phyloP scores from a whole-genome alignment of 2,113 vertebrate genomes.

The Aplodontia rufa region DNA sequence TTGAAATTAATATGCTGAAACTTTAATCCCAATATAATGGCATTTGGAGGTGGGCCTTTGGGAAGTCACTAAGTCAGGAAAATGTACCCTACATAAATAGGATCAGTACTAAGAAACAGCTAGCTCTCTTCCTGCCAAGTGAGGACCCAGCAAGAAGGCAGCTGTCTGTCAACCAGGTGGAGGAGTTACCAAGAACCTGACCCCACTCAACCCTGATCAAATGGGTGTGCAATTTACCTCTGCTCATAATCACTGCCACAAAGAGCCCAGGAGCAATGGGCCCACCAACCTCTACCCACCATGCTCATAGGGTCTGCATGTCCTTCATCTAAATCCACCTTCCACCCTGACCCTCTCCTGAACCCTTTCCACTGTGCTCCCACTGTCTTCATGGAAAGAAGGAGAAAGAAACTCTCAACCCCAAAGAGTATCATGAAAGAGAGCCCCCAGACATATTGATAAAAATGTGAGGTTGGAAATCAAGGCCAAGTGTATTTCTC shows the following conservation, averaged over 20 bases:
- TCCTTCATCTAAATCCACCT: no score
- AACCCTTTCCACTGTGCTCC: no score
- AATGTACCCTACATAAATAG: no score
- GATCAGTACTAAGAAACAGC: no score
- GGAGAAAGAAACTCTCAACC: neutral
- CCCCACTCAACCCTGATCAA: neutral
- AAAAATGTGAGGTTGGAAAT: neutral
- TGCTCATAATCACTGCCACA: no score
- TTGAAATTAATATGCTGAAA: neutral
- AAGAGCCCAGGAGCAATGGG: no score
- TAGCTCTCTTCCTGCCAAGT: neutral
- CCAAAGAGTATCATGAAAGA: neutral
- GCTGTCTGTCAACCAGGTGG: neutral
- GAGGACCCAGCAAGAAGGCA: neutral
- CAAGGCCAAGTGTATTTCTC: neutral
- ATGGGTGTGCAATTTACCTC: no score
- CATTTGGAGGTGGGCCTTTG: neutral
- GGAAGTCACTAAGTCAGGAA: neutral
- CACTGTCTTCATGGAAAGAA: neutral
- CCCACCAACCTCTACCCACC: no score
- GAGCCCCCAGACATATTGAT: neutral
- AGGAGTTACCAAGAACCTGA: neutral
- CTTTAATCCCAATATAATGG: neutral
- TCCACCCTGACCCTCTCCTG: no score
- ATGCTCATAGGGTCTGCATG: no score